Evolutionary conservation across 2,797 vertebrate genomes (phyloP).

Genomic region (Chrysocyon brachyurus): DNA sequence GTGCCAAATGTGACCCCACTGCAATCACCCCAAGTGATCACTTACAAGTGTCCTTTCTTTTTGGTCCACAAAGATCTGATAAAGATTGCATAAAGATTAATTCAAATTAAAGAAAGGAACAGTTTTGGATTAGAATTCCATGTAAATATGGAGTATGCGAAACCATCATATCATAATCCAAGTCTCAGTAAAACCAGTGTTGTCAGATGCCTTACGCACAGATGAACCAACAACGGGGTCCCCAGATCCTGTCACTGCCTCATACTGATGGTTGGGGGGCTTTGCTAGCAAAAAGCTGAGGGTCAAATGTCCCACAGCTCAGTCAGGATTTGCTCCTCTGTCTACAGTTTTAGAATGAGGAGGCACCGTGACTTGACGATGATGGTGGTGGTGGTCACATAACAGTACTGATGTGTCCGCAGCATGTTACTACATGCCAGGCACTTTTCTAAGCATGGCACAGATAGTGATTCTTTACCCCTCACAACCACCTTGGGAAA

Average conservation of each 20-base stretch:
- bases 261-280: neutral
- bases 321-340: neutral
- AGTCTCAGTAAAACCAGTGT: neutral
- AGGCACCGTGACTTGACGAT: neutral
- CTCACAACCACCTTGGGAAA: neutral
- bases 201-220: neutral
- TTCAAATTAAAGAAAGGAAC: slow-evolving; percentile 87
- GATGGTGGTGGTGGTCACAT: neutral
- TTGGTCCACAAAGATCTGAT: slow-evolving; percentile 93
- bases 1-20: slow-evolving; percentile 87
- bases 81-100: slow-evolving; percentile 88
- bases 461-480: neutral
- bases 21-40: slow-evolving; percentile 88
- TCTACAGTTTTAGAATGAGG: neutral
- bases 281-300: neutral
- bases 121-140: slow-evolving; percentile 80
- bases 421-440: neutral
- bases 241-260: neutral
- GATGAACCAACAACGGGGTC: neutral
- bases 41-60: slow-evolving; percentile 93
- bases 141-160: neutral
- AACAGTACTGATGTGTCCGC: neutral
- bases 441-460: neutral
- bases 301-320: neutral
- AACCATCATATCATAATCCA: slow-evolving; percentile 48